A percentile compares a stretch with the other conserved stretches of the same genome.
Conservation (phyloP, 2,113 vertebrate genomes). For the Pogona vitticeps region DNA sequence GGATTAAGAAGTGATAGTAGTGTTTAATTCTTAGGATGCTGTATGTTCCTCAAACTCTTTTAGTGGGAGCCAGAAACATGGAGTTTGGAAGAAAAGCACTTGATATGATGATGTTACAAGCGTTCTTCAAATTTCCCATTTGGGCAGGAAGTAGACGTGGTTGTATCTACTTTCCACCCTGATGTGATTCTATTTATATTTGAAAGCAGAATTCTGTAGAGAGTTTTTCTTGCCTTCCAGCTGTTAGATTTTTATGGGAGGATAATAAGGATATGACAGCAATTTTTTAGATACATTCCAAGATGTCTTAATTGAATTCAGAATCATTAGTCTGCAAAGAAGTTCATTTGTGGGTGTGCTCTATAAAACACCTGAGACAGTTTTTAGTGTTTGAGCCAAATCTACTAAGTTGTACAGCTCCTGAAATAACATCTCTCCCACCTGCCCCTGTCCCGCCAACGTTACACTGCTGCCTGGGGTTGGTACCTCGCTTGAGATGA, state of each 20-base stretch:
- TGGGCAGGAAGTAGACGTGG: neutral
- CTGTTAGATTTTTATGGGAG: slow-evolving; percentile 26
- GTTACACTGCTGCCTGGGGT: neutral
- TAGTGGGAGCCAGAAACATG: neutral
- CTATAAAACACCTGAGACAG: slow-evolving; percentile 19
- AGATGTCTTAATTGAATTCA: slow-evolving; percentile 38
- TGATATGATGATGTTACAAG: neutral
- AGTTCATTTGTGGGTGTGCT: slow-evolving; percentile 23
- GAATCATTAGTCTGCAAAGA: slow-evolving; percentile 25
- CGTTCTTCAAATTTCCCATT: neutral
- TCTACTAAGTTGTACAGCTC: slow-evolving; percentile 23
- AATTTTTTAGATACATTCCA: slow-evolving; percentile 43
- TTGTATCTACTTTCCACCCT: neutral
- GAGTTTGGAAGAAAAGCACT: neutral
- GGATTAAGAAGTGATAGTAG: neutral
- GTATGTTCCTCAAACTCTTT: neutral
- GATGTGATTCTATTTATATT: neutral
- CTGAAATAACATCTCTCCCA: neutral
- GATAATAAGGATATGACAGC: slow-evolving; percentile 5
- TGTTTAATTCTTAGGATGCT: neutral
- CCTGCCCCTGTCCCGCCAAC: neutral
- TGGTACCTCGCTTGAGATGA: neutral
- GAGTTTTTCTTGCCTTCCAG: slow-evolving; percentile 28
- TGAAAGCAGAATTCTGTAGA: slow-evolving; percentile 5
- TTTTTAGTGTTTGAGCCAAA: slow-evolving; percentile 23